These are phyloP conservation scores for Synanthedon myopaeformis DNA, from an alignment of 2,888 invertebrate genomes.

Conservation along the genomic window DNA sequence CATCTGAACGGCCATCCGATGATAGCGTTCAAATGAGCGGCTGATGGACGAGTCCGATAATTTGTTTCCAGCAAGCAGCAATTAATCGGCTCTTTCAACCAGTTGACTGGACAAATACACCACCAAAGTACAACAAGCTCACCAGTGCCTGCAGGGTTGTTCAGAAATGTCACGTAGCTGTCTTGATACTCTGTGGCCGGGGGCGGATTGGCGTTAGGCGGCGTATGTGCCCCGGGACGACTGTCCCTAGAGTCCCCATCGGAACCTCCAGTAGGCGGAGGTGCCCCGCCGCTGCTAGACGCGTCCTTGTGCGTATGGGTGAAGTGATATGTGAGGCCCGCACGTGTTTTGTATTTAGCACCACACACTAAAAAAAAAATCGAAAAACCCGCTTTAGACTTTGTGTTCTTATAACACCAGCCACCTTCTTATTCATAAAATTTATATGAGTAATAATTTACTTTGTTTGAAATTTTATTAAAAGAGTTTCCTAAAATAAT, in stretches of 20 bases:
- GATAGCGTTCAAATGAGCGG: no score
- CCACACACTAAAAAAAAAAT: conserved; percentile 78
- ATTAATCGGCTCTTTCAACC: no score
- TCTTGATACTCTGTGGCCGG: conserved; percentile 72
- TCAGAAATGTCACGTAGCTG: conserved; percentile 76
- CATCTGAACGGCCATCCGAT: no score
- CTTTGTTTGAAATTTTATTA: background rate
- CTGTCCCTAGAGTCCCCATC: conserved; percentile 49
- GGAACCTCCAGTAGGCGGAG: conserved; percentile 26
- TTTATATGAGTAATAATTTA: no score
- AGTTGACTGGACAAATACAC: no score
- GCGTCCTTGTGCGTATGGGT: conserved; percentile 85
- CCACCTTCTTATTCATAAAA: background rate
- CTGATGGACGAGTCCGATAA: no score
- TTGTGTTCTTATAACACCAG: background rate
- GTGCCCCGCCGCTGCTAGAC: conserved; percentile 26
- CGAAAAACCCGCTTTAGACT: background rate
- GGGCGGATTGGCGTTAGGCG: conserved; percentile 21
- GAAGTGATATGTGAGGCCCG: conserved; percentile 96
- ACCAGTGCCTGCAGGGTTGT: conserved; percentile 63
- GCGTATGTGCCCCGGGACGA: conserved; percentile 21
- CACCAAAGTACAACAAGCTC: background rate
- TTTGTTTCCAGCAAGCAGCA: no score
- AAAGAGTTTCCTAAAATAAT: background rate
- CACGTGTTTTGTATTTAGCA: conserved; percentile 95